Base-by-base conservation (phyloP, 2,888 invertebrate genomes). In the Archaeoteleia sp. region DNA sequence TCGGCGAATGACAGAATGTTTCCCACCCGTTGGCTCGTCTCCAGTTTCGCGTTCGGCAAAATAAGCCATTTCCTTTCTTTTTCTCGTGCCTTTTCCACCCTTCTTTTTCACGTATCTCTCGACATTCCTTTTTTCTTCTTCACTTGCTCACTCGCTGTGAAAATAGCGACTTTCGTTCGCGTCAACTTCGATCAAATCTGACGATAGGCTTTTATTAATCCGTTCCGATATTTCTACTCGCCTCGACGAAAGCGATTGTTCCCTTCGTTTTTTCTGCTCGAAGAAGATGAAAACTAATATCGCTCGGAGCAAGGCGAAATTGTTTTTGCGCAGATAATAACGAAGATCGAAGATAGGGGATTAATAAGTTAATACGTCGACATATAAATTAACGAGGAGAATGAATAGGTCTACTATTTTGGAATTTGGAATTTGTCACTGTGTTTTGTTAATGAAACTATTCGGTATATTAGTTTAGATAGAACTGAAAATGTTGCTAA, bases 21-120 rank as follows among this genome's bases (percentile, higher is more conserved):
- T 45, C 29, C 15, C 10, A 17, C 17, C 14, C 17, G 14, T 43
- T 58, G 71, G 67, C 67, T 34, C 29, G 12, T 30, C 25, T 58
- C 71, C 71, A 71, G 39, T 42, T 62, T 62, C 55, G 37, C 45
- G 55, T 7, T 45, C 37, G 45, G 34, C 10, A 45, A 55, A 45
- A 60, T 63, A 53, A 34, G 35, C 43, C 51, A 20, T 46, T 55
- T 43, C 13, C 54, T 45, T 32, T 42, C 13, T 25, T 42, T 42
- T 25, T 39, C 25, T 23, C 32, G 8, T 34, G 25, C 23, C 25
- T 12, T 49, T 14, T 49, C n/a, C n/a, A n/a, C n/a, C n/a, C 27
- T 39, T 39, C 20, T 20, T 8, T 39, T 9, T 6, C 17, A 2
- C 39, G n/a, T 20, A n/a, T n/a, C 20, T 5, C 3, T 34, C 34